Percentiles rank a stretch among this genome's conserved stretches.
These are phyloP conservation scores for Pogonophryne albipinna DNA, from an alignment of 2,797 vertebrate genomes.

Conservation along the genomic window DNA sequence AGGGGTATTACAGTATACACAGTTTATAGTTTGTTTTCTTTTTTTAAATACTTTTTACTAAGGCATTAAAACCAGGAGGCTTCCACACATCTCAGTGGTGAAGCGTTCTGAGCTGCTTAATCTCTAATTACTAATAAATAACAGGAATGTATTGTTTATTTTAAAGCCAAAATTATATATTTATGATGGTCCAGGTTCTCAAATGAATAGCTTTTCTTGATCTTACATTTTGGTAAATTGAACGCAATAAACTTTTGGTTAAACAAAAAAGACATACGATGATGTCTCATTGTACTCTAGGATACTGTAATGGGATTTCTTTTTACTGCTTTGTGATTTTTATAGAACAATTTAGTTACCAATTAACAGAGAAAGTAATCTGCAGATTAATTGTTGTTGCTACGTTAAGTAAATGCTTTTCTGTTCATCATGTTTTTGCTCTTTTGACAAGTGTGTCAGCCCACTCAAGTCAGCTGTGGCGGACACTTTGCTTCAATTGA, in stretches of 20 bases:
- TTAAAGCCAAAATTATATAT: not conserved
- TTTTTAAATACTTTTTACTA: not conserved
- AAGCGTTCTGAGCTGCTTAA: not conserved
- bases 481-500: not conserved
- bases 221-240: not conserved
- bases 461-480: not conserved
- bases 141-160: not conserved
- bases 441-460: not conserved
- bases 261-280: not conserved
- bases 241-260: not conserved
- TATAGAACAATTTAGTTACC: not conserved
- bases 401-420: not conserved
- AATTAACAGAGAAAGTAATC: not conserved
- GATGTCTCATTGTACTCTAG: too few relatives aligned
- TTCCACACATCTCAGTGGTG: not conserved
- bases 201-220: not conserved
- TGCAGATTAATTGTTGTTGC: not conserved
- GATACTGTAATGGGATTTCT: too few relatives aligned
- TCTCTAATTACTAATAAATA: not conserved
- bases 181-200: not conserved
- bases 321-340: too few relatives aligned
- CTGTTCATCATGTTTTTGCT: not conserved
- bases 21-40: not conserved
- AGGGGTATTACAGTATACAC: not conserved
- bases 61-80: not conserved